Conservation (phyloP, 2,113 vertebrate species). For the Motacilla alba region DNA sequence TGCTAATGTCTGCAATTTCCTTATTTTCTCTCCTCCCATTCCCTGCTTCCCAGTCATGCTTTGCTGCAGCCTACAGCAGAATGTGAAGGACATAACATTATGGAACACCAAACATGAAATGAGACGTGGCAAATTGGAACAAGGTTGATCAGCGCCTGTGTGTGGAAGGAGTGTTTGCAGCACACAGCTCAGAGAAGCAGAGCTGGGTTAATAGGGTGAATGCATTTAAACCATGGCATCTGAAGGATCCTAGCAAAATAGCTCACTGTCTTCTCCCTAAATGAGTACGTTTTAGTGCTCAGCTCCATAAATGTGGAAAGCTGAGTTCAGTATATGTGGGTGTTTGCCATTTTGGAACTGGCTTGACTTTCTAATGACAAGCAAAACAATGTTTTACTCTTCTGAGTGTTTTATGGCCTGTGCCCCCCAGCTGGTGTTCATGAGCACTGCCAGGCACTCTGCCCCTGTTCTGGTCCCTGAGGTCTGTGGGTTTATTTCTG, state of each 20-base stretch:
- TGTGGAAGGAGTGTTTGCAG: not conserved
- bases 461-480: not conserved
- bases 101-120: not conserved
- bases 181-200: not conserved
- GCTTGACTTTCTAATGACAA: not conserved
- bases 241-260: not conserved
- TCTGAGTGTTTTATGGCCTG: not conserved
- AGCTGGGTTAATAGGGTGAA: not conserved
- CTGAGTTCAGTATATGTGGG: not conserved
- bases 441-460: not conserved
- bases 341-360: not conserved
- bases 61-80: not conserved
- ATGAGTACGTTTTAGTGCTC: not conserved
- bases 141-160: not conserved
- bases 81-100: not conserved
- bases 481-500: not conserved
- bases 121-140: not conserved
- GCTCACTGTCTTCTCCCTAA: not conserved
- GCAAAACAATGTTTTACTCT: not conserved
- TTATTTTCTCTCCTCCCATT: not conserved
- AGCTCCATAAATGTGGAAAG: not conserved
- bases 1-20: not conserved
- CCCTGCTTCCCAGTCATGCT: not conserved
- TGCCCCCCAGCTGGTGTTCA: not conserved
- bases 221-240: not conserved